Conservation (phyloP, 2,797 vertebrate species). For the Heteromormyrus szaboi region DNA sequence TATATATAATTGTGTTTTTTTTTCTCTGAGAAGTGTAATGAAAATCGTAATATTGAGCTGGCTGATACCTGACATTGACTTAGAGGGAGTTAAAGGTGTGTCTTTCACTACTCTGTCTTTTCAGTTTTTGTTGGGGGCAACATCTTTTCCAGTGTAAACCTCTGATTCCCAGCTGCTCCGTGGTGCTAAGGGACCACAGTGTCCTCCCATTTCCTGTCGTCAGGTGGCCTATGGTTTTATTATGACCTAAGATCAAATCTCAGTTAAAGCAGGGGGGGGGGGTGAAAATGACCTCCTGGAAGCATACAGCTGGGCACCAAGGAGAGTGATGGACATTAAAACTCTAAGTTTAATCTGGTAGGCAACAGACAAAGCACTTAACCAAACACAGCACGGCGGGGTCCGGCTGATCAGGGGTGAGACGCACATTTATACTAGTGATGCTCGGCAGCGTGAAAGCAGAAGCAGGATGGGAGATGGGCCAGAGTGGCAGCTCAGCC, state of each 20-base stretch:
- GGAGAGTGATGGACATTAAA: background rate
- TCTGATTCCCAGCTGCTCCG: background rate
- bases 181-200: background rate
- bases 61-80: background rate
- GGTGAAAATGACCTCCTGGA: background rate
- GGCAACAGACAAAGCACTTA: conserved; percentile 4
- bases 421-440: conserved; percentile 1
- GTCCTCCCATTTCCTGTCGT: background rate
- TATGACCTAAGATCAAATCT: background rate
- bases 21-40: background rate
- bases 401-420: background rate
- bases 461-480: background rate
- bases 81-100: background rate
- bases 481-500: background rate
- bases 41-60: background rate
- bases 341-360: background rate
- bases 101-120: background rate
- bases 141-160: background rate
- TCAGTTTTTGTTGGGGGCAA: background rate
- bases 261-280: background rate
- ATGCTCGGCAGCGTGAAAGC: background rate
- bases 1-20: background rate
- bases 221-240: background rate
- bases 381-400: background rate
- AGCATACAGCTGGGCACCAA: background rate